Percentiles rank a stretch among this genome's conserved stretches.
phyloP scores from a whole-genome alignment of 2,113 vertebrate species.

The Galeopterus variegatus region DNA sequence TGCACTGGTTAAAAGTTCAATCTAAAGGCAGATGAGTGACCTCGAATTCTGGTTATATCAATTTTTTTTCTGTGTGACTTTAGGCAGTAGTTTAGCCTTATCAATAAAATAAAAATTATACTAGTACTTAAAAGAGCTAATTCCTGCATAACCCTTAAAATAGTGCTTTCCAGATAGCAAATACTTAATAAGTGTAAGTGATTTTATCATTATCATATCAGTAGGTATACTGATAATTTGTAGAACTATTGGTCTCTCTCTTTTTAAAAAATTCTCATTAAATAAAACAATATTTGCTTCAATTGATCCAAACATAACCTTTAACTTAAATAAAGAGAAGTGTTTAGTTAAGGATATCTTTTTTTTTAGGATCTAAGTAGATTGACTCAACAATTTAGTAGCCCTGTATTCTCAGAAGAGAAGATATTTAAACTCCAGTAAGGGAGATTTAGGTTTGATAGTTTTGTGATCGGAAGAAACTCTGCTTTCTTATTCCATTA shows the following conservation, averaged over 20 bases:
- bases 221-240: neutral
- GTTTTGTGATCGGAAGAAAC: neutral
- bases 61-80: neutral
- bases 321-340: conserved; percentile 39
- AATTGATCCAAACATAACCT: neutral
- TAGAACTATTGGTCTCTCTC: neutral
- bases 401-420: neutral
- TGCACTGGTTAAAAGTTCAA: neutral
- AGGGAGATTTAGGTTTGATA: neutral
- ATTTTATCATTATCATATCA: neutral
- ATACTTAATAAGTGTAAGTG: neutral
- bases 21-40: neutral
- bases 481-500: neutral
- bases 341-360: neutral
- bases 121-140: neutral
- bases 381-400: neutral
- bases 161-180: neutral
- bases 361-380: neutral
- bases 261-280: neutral
- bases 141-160: neutral
- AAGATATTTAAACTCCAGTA: neutral
- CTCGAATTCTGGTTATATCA: neutral
- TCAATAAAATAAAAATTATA: neutral
- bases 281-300: conserved; percentile 36
- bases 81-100: neutral